Evolutionary conservation across 2,888 invertebrate species (phyloP), one percentile per base, ranked within the genome.

Genomic region (Bedellia somnulentella): DNA sequence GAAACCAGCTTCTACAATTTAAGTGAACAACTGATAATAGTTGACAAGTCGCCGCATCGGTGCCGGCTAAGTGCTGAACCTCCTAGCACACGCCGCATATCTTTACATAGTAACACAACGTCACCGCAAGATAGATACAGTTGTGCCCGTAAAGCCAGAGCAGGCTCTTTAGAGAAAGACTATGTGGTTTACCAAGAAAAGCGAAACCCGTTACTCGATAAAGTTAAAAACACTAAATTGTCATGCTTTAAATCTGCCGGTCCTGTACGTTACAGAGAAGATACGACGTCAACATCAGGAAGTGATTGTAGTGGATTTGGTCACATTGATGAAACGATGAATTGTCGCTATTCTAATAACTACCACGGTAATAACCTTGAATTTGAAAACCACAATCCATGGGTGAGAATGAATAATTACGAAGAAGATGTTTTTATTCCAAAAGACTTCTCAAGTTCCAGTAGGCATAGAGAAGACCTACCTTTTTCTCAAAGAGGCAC

Each of bases 1-100:
- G 83, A 84, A 53, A 80, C 82, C 1, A 83, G 83, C 46, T 82
- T 81, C 46, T 85, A 85, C 62, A 85, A 83, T 55, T 78, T 85
- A 17, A 79, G 63, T 40, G 81, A 81, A 46, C 79, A 80, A 57
- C 63, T 80, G 33, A 76, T 81, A 37, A 78, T 80, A 29, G 75
- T 80, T 27, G 80, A 80, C 50, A 80, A 78, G 57, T 75, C 78
- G 18, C 78, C 79, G 8, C 73, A 71, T 47, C 58, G 62, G 40
- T 61, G 63, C 45, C 59, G 75, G 35, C 66, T 61, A 31, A 50
- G 54, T 34, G 45, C 47, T 26, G 63, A 66, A 32, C 62, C 67
- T 33, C 67, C 71, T 28, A 56, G 53, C 35, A 58, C 60, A 27
- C 57, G 76, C 26, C 67, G 75, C 37, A 63, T 73, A 48, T 75